Base-by-base conservation (phyloP, 2,888 invertebrate species). In the Drosophila ustulata region DNA sequence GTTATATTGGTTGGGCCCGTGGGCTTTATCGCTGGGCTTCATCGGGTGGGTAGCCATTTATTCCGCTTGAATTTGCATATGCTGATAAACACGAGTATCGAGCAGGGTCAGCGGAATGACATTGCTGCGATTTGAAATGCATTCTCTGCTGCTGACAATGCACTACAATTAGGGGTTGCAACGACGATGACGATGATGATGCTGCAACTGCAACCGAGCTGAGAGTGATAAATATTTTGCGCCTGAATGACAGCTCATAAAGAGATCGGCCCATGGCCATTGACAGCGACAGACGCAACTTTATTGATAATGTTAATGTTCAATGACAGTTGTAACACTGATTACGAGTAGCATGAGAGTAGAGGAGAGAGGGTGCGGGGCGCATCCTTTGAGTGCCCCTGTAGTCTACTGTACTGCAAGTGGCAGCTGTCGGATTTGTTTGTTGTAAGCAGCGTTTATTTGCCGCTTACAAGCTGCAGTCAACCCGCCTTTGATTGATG, bases 151-250 rank as follows among this genome's bases (percentile, higher is more conserved):
- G 28, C 57, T 43, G 34, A 81, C 82, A 83, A 83, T 76, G 64
- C 71, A 13, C 41, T 18, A 66, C 74, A 76, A 82, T 82, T 82
- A 84, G 74, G 82, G 82, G 84, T 8, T 56, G 41, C 46, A n/a
- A 46, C 25, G 30, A 13, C 2, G 34, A 51, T 4, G 51, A 45
- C 34, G 41, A 9, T 28, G 32, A 43, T 7, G 63, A 32, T 61
- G 46, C 50, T 8, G 46, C 49, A n/a, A 51, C 57, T 69, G 75
- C 55, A 47, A 52, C 59, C 28, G 39, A n/a, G 66, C 57, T 49
- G 69, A 68, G 71, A 83, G 85, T 85, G 85, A 83, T 83, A 83
- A 83, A 83, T 83, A 83, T 85, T 83, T 80, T 82, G 78, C 71
- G 80, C 77, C 32, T 72, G 74, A 78, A 70, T 84, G 82, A 82